Evolutionary conservation across 2,113 vertebrate species (phyloP).

Genomic region (Prinia subflava): DNA sequence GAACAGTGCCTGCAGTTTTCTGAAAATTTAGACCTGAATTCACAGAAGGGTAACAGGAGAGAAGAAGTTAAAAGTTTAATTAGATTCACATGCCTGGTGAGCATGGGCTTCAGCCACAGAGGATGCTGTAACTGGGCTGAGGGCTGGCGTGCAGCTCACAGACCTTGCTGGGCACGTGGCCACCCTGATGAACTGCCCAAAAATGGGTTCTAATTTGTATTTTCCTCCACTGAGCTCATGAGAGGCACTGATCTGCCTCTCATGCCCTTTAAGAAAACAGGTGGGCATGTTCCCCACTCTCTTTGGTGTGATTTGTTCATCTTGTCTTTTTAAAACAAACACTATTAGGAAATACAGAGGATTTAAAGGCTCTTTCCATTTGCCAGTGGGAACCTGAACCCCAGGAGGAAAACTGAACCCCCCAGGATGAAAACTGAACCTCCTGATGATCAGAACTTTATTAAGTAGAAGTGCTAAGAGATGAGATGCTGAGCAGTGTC

Average conservation of each 20-base stretch:
- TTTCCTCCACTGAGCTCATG: neutral
- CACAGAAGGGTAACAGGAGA: neutral
- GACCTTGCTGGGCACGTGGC: neutral
- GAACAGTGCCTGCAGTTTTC: neutral
- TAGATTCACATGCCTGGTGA: neutral
- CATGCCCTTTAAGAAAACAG: neutral
- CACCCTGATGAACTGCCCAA: neutral
- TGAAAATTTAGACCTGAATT: neutral
- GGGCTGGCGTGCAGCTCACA: neutral
- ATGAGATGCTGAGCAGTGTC: neutral
- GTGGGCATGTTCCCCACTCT: neutral
- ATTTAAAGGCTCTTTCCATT: neutral
- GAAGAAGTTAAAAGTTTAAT: neutral
- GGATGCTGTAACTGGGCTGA: neutral
- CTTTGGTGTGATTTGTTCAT: neutral
- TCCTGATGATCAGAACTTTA: neutral
- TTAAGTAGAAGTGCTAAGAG: neutral
- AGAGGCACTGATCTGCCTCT: too few species aligned
- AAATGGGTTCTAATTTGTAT: neutral
- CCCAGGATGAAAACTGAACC: neutral
- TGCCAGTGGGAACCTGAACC: neutral
- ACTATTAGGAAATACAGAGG: fast-evolving
- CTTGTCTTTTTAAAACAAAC: neutral
- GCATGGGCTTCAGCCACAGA: neutral
- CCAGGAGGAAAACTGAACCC: neutral